These are phyloP conservation scores for Piprites chloris DNA, from an alignment of 2,113 vertebrate genomes.

Conservation along the genomic window DNA sequence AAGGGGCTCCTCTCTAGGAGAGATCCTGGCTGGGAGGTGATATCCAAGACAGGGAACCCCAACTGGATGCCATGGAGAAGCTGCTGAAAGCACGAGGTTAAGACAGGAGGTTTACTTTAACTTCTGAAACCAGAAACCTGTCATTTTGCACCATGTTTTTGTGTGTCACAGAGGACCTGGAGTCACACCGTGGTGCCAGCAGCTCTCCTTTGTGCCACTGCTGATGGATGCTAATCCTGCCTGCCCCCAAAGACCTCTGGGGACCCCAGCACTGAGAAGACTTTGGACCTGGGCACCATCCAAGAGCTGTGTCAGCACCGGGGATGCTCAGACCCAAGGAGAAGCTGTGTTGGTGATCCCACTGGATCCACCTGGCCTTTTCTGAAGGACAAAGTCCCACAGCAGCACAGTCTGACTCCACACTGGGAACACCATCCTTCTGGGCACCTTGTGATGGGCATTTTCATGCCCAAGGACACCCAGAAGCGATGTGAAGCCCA, in stretches of 20 bases:
- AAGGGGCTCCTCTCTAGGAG: not conserved
- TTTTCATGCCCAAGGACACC: not conserved
- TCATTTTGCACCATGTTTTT: not conserved
- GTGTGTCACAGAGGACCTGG: not conserved
- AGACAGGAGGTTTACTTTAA: not conserved
- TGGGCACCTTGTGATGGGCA: not conserved
- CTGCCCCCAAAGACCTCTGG: not conserved
- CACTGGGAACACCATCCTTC: not conserved
- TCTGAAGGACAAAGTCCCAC: not conserved
- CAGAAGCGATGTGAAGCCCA: no score
- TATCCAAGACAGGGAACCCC: not conserved
- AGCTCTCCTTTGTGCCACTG: not conserved
- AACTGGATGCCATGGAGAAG: rapidly evolving
- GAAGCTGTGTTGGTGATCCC: not conserved
- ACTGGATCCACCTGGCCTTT: not conserved
- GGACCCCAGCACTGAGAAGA: not conserved
- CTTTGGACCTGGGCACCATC: not conserved
- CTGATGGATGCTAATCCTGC: not conserved
- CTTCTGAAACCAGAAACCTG: not conserved
- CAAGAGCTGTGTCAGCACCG: not conserved
- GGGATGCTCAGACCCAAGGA: not conserved
- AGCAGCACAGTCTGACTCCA: not conserved
- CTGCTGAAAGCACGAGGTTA: not conserved
- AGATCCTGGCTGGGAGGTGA: not conserved
- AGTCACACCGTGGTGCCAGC: not conserved